Percentiles rank a stretch among this genome's conserved stretches.
These are phyloP conservation scores for Listrodromus nycthemerus DNA, from an alignment of 2,888 invertebrate species.

Conservation along the genomic window DNA sequence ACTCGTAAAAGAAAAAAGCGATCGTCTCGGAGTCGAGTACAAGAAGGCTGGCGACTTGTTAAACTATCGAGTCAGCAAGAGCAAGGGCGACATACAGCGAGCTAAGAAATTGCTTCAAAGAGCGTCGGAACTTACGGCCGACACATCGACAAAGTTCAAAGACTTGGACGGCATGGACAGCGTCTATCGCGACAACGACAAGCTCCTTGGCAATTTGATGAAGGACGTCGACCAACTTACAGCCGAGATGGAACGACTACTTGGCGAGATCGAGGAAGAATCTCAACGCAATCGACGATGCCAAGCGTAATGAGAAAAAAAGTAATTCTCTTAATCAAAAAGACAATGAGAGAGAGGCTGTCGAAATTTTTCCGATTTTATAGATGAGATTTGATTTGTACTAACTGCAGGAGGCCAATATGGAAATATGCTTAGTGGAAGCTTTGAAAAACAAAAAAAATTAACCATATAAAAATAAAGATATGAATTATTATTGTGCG, in stretches of 20 bases:
- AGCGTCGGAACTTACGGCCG: slow-evolving; percentile 93
- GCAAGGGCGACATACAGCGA: slow-evolving; percentile 91
- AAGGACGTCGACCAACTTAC: slow-evolving; percentile 87
- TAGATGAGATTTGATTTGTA: slow-evolving; percentile 1
- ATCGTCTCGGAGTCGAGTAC: slow-evolving; percentile 88
- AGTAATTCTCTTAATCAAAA: slow-evolving; percentile 12
- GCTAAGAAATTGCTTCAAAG: slow-evolving; percentile 92
- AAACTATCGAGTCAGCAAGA: slow-evolving; percentile 90
- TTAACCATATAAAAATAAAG: neutral
- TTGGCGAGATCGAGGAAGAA: slow-evolving; percentile 87
- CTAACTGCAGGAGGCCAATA: neutral
- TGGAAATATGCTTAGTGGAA: neutral
- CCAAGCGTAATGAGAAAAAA: slow-evolving; percentile 70
- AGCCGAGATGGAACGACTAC: slow-evolving; percentile 87
- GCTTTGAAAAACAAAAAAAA: neutral
- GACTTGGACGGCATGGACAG: slow-evolving; percentile 90
- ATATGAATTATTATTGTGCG: neutral
- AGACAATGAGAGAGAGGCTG: slow-evolving; percentile 21
- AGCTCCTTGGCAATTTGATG: slow-evolving; percentile 87
- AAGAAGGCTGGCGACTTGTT: slow-evolving; percentile 90
- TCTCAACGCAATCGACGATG: slow-evolving; percentile 89
- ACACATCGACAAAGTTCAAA: slow-evolving; percentile 90
- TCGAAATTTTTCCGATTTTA: slow-evolving; percentile 43
- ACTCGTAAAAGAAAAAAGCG: slow-evolving; percentile 86
- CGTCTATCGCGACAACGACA: slow-evolving; percentile 89